phyloP scores from a whole-genome alignment of 1,140 invertebrate species.

The Heliconius hermathena region DNA sequence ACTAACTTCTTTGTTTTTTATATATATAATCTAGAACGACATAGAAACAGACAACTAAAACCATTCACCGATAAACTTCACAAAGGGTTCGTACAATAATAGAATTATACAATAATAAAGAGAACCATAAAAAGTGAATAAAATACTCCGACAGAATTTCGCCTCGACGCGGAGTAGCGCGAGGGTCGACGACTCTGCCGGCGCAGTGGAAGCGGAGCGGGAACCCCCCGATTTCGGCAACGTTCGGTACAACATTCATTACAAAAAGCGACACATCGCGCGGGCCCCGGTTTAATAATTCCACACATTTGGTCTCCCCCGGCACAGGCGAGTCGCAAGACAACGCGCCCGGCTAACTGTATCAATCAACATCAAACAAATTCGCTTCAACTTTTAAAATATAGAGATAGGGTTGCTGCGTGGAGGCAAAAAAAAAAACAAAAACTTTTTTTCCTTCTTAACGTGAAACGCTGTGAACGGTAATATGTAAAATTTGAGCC shows the following conservation, averaged over 20 bases:
- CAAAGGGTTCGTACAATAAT: slow-evolving; percentile 1
- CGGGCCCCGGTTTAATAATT: slow-evolving; percentile 75
- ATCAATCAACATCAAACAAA: slow-evolving; percentile 81
- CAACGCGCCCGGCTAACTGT: slow-evolving; percentile 74
- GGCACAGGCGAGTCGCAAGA: slow-evolving; percentile 49
- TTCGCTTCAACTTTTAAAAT: slow-evolving; percentile 61
- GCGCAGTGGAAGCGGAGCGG: slow-evolving; percentile 38
- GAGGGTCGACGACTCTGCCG: slow-evolving; percentile 38
- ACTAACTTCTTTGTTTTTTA: neutral
- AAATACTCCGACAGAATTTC: slow-evolving; percentile 39
- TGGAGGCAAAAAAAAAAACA: neutral
- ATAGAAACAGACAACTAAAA: neutral
- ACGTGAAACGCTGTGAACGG: neutral
- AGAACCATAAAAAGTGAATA: slow-evolving; percentile 43
- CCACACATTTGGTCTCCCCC: slow-evolving; percentile 72
- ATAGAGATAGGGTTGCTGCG: slow-evolving; percentile 62
- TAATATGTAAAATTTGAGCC: slow-evolving; percentile 18
- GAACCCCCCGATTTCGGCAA: slow-evolving; percentile 52
- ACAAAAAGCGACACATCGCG: slow-evolving; percentile 74
- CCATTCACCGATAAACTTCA: neutral
- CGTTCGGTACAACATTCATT: slow-evolving; percentile 68
- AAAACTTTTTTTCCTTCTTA: neutral
- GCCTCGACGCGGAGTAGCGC: slow-evolving; percentile 27
- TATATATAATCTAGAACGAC: neutral
- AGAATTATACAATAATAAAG: slow-evolving; percentile 32